A percentile compares a stretch with the other conserved stretches of the same genome.
Conservation (phyloP, 2,797 vertebrate genomes). For the Rhinophrynus dorsalis region DNA sequence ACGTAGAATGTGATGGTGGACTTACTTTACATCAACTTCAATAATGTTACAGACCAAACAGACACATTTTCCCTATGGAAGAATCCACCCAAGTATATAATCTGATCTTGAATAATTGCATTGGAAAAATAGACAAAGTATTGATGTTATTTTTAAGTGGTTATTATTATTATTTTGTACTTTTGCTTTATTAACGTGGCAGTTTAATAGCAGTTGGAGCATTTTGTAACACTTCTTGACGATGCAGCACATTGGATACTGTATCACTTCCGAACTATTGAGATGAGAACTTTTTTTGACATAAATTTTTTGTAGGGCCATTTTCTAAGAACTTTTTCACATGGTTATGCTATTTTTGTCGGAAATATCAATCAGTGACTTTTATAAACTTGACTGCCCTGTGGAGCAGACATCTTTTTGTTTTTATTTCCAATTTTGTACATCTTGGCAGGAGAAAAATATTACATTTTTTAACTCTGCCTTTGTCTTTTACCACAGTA, state of each 20-base stretch:
- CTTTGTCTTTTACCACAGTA: conserved; percentile 70
- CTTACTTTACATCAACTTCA: conserved; percentile 59
- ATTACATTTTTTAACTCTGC: conserved; percentile 63
- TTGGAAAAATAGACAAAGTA: conserved; percentile 63
- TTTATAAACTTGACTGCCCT: conserved; percentile 76
- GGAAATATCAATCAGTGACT: conserved; percentile 70
- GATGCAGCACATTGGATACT: conserved; percentile 71
- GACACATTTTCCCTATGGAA: conserved; percentile 76
- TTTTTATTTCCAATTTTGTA: conserved; percentile 68
- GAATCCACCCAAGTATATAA: conserved; percentile 66
- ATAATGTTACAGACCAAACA: conserved; percentile 82
- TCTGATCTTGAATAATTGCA: conserved; percentile 72
- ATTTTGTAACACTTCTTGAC: conserved; percentile 72
- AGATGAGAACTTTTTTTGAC: conserved; percentile 60
- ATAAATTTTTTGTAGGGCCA: conserved; percentile 63
- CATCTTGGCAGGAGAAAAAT: conserved; percentile 64
- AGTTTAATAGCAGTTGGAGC: conserved; percentile 75
- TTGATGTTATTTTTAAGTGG: conserved; percentile 77
- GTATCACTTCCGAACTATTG: conserved; percentile 61
- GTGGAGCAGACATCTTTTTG: conserved; percentile 77
- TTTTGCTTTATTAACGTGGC: conserved; percentile 75
- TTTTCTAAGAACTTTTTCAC: conserved; percentile 71
- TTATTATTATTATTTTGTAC: conserved; percentile 63
- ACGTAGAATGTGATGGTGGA: conserved; percentile 61
- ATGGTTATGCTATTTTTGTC: conserved; percentile 71